Conservation (phyloP, 2,888 invertebrate species). For the Sympetrum striolatum region DNA sequence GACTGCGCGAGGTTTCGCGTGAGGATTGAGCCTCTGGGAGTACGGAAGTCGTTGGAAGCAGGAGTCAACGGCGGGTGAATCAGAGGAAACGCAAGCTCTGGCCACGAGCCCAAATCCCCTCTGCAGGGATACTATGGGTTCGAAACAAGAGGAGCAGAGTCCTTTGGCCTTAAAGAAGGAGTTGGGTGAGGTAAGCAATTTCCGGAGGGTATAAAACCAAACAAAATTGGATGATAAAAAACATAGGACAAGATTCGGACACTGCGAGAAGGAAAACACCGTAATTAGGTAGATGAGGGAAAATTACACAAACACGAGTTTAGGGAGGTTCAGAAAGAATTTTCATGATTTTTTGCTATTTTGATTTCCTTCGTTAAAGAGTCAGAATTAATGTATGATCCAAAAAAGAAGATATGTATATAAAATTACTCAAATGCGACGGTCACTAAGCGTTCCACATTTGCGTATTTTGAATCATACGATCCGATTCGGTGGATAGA, state of each 20-base stretch:
- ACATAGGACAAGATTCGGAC: background rate
- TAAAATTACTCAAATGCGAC: too few relatives aligned
- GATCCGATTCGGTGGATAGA: too few relatives aligned
- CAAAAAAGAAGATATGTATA: too few relatives aligned
- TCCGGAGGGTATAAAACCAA: background rate
- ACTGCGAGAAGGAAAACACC: too few relatives aligned
- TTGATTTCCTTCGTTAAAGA: too few relatives aligned
- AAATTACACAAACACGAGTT: too few relatives aligned
- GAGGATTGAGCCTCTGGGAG: background rate
- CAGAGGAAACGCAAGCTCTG: slow-evolving; percentile 3
- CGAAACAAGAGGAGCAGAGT: background rate
- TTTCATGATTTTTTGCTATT: too few relatives aligned
- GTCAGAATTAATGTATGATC: too few relatives aligned
- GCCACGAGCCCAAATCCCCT: background rate
- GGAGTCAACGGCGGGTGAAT: slow-evolving; percentile 18
- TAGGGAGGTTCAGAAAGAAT: too few relatives aligned
- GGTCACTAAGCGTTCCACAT: too few relatives aligned
- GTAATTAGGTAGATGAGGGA: background rate
- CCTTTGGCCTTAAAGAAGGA: background rate
- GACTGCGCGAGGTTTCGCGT: background rate
- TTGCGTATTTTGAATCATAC: too few relatives aligned
- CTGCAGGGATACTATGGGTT: background rate
- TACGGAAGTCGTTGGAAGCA: background rate
- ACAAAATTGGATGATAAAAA: background rate
- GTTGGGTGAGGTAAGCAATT: too few relatives aligned